Conservation (phyloP, 2,113 vertebrate species). For the Hydrochoerus hydrochaeris region DNA sequence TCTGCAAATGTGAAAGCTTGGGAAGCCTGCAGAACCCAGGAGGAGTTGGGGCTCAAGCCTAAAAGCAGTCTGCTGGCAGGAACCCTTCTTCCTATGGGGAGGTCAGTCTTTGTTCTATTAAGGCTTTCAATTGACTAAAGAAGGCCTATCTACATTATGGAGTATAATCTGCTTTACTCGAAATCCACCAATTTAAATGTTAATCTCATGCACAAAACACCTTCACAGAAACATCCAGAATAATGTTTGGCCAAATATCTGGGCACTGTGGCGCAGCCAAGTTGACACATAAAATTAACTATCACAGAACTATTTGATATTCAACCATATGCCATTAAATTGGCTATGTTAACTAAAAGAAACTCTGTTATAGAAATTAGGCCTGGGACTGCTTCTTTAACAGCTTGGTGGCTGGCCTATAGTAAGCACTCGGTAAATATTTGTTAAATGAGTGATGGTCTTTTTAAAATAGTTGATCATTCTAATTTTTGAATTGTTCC, state of each 20-base stretch:
- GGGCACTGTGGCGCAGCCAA: neutral
- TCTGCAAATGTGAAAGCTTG: neutral
- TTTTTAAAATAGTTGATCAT: neutral
- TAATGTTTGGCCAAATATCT: neutral
- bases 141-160: neutral
- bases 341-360: slow-evolving; percentile 25
- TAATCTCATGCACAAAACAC: neutral
- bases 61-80: neutral
- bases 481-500: neutral
- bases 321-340: slow-evolving; percentile 47
- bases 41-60: neutral
- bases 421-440: slow-evolving; percentile 6
- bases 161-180: neutral
- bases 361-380: slow-evolving; percentile 1
- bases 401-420: neutral
- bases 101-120: neutral
- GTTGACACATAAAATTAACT: neutral
- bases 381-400: neutral
- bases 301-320: neutral
- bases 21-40: neutral
- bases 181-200: neutral
- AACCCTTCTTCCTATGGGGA: neutral
- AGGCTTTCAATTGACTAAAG: neutral
- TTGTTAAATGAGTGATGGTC: neutral
- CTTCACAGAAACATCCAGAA: neutral